These are phyloP conservation scores for Cyclophora punctaria DNA, from an alignment of 2,888 invertebrate genomes.

Conservation along the genomic window DNA sequence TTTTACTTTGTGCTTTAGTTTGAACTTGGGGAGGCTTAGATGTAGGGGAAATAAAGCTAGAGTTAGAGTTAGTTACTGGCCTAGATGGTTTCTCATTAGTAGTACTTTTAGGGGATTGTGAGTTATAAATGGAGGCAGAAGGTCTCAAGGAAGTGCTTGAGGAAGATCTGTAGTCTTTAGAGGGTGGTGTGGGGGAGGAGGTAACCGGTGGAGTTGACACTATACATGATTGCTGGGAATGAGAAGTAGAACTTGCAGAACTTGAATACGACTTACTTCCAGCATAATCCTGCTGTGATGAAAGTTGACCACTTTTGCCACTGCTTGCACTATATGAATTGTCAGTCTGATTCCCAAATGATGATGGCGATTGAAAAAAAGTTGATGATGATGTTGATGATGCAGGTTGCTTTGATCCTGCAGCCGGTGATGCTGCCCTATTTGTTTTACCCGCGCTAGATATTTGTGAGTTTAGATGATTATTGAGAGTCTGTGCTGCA, in stretches of 20 bases:
- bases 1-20: constrained; percentile 85
- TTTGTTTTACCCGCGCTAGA: constrained; percentile 71
- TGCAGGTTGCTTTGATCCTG: constrained; percentile 68
- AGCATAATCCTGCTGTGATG: constrained; percentile 73
- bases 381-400: constrained; percentile 73
- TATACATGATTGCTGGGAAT: constrained; percentile 82
- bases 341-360: constrained; percentile 75
- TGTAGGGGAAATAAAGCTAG: constrained; percentile 73
- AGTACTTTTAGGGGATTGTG: constrained; percentile 56
- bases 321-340: constrained; percentile 73
- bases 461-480: constrained; percentile 79
- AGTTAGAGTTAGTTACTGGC: constrained; percentile 43
- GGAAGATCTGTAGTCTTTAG: constrained; percentile 79
- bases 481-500: constrained; percentile 77
- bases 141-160: constrained; percentile 67
- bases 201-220: constrained; percentile 79
- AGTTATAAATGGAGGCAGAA: constrained; percentile 57
- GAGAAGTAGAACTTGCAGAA: constrained; percentile 74
- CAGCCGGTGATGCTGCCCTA: constrained; percentile 72
- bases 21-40: constrained; percentile 76
- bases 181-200: constrained; percentile 64
- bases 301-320: constrained; percentile 71
- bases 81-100: constrained; percentile 54
- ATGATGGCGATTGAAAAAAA: constrained; percentile 79
- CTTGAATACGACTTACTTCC: constrained; percentile 77